Conservation (phyloP, 1,140 invertebrate species). For the Conus betulinus region DNA sequence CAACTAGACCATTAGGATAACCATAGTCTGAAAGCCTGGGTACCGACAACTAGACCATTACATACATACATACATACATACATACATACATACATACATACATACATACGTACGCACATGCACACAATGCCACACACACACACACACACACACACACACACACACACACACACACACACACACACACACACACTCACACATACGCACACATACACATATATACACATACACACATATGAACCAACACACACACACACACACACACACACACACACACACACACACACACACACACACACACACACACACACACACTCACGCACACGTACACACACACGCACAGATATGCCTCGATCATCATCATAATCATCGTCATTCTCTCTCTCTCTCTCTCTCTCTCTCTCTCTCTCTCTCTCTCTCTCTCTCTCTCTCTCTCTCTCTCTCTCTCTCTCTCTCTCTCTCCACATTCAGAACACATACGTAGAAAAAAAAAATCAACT, state of each 20-base stretch:
- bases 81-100: background rate
- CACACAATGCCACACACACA: background rate
- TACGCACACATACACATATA: background rate
- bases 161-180: background rate
- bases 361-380: too few relatives aligned
- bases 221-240: background rate
- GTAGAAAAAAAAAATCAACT: too few relatives aligned
- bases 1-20: too few relatives aligned
- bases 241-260: background rate
- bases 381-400: too few relatives aligned
- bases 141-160: background rate
- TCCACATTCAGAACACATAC: too few relatives aligned
- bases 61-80: background rate
- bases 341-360: background rate
- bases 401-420: too few relatives aligned
- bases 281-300: background rate
- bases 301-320: constrained; percentile 9
- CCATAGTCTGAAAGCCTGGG: too few relatives aligned
- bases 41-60: too few relatives aligned
- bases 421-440: background rate
- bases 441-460: background rate
- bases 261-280: background rate
- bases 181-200: constrained; percentile 1
- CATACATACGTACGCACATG: background rate
- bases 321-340: constrained; percentile 8